Evolutionary conservation across 2,888 invertebrate genomes (phyloP).

Genomic region (Vandiemenella viatica): DNA sequence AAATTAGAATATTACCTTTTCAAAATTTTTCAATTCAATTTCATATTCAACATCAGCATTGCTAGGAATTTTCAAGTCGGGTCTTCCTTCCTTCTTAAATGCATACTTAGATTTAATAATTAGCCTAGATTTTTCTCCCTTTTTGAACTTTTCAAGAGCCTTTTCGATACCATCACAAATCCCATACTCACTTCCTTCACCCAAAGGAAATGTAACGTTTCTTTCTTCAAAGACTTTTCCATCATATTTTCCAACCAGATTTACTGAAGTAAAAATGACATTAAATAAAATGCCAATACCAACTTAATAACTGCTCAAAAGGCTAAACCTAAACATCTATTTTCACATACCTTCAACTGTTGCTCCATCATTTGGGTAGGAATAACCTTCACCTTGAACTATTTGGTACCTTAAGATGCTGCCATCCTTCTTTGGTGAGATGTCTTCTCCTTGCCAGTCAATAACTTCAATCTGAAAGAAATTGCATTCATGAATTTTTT

Average conservation of each 20-base stretch:
- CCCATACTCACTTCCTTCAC: slow-evolving; percentile 64
- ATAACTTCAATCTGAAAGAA: slow-evolving; percentile 63
- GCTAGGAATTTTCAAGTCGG: slow-evolving; percentile 58
- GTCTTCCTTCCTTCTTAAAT: slow-evolving; percentile 55
- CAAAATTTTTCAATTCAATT: slow-evolving; percentile 69
- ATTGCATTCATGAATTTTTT: neutral
- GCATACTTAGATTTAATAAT: slow-evolving; percentile 64
- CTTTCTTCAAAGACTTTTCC: slow-evolving; percentile 61
- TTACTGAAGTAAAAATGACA: slow-evolving; percentile 40
- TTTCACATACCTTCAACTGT: slow-evolving; percentile 70
- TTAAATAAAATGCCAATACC: too few species aligned
- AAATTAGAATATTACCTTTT: too few species aligned
- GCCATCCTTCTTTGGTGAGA: slow-evolving; percentile 70
- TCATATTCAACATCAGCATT: slow-evolving; percentile 65
- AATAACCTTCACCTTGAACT: slow-evolving; percentile 50
- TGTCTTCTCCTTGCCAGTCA: slow-evolving; percentile 76
- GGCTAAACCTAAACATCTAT: too few species aligned
- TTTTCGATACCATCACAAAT: slow-evolving; percentile 70
- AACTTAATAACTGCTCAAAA: too few species aligned
- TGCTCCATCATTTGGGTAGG: slow-evolving; percentile 67
- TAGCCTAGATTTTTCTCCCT: slow-evolving; percentile 60
- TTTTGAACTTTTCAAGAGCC: slow-evolving; percentile 65
- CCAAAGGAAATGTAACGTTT: slow-evolving; percentile 66
- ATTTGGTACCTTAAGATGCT: slow-evolving; percentile 62
- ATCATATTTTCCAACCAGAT: slow-evolving; percentile 50